These are phyloP conservation scores for Melanotaenia parkinsoni DNA, from an alignment of 2,797 vertebrate species.

Conservation along the genomic window DNA sequence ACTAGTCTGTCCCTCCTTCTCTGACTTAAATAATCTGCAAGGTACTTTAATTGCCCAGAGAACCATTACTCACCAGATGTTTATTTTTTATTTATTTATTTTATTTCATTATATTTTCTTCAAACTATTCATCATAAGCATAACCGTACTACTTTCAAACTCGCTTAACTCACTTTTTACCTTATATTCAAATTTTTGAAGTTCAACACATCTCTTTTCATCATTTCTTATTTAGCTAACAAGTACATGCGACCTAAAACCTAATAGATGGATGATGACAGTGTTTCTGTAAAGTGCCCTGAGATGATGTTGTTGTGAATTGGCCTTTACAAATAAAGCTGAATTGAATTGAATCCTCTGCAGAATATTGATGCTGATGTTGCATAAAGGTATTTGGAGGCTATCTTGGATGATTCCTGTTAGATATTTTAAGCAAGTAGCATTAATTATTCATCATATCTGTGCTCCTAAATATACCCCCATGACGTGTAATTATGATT, in stretches of 20 bases:
- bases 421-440: neutral
- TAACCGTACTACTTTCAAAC: neutral
- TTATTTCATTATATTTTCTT: neutral
- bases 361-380: neutral
- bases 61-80: neutral
- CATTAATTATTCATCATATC: neutral
- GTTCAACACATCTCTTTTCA: neutral
- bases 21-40: neutral
- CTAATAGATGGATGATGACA: neutral
- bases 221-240: neutral
- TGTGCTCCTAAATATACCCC: neutral
- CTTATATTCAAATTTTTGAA: neutral
- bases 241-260: neutral
- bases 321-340: too few species aligned
- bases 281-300: neutral
- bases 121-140: neutral
- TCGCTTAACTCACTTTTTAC: neutral
- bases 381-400: neutral
- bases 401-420: neutral
- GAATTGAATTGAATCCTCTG: neutral
- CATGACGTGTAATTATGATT: neutral
- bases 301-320: too few species aligned
- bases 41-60: neutral
- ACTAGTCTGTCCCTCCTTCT: neutral
- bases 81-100: neutral